Percentiles rank a stretch among this genome's conserved stretches.
Evolutionary conservation across 2,113 vertebrate genomes (phyloP).

Genomic region (Coregonus clupeaformis): DNA sequence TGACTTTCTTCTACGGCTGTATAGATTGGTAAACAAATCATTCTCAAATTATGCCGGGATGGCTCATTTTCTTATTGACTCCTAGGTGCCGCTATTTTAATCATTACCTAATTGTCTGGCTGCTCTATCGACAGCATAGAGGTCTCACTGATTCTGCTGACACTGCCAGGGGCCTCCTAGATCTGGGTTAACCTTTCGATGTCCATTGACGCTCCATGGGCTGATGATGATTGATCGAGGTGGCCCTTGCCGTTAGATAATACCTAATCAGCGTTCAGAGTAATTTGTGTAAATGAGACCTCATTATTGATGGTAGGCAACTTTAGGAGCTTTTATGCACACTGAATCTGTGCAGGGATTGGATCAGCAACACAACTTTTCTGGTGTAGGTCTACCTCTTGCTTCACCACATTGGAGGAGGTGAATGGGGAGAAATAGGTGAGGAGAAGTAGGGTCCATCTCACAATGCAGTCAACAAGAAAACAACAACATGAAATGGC

Average conservation of each 20-base stretch:
- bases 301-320: slow-evolving; percentile 88
- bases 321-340: slow-evolving; percentile 76
- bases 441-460: slow-evolving; percentile 35
- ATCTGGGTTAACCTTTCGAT: slow-evolving; percentile 92
- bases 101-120: slow-evolving; percentile 97
- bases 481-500: slow-evolving; percentile 17
- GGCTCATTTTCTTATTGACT: slow-evolving; percentile 91
- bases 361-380: slow-evolving; percentile 75
- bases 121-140: slow-evolving; percentile 87
- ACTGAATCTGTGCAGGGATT: slow-evolving; percentile 64
- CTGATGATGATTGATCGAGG: slow-evolving; percentile 88
- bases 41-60: slow-evolving; percentile 82
- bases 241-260: slow-evolving; percentile 88
- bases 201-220: slow-evolving; percentile 82
- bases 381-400: slow-evolving; percentile 29
- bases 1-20: slow-evolving; percentile 63
- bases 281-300: slow-evolving; percentile 95
- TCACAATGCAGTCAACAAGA: slow-evolving; percentile 21
- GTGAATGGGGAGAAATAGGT: slow-evolving; percentile 48
- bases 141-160: slow-evolving; percentile 96
- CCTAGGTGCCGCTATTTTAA: slow-evolving; percentile 81
- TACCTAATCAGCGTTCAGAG: slow-evolving; percentile 91
- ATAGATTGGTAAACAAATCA: slow-evolving; percentile 81
- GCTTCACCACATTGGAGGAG: slow-evolving; percentile 57
- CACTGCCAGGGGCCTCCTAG: slow-evolving; percentile 78